These are phyloP conservation scores for Sarcophaga bullata DNA, from an alignment of 1,140 invertebrate species.

Conservation along the genomic window DNA sequence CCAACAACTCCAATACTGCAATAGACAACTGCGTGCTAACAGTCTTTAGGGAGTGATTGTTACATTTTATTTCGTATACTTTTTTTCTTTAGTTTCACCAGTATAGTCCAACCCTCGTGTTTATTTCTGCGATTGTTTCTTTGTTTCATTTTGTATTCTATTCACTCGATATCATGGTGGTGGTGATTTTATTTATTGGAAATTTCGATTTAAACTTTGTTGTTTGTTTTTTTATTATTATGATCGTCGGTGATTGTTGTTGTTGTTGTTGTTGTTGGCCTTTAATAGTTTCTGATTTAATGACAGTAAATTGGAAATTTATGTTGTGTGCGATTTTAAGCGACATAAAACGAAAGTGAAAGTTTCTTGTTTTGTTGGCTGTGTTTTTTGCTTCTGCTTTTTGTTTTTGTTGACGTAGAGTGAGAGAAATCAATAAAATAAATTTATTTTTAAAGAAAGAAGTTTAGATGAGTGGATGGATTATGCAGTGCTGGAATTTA, in stretches of 20 bases:
- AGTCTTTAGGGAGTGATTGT: slow-evolving; percentile 64
- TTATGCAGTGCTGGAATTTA: no score
- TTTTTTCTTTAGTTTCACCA: no score
- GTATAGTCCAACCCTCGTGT: no score
- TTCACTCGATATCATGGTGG: not conserved
- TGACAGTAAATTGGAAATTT: not conserved
- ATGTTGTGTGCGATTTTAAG: not conserved
- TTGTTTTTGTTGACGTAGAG: no score
- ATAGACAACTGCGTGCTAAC: slow-evolving; percentile 32
- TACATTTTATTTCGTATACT: not conserved
- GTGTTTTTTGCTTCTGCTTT: no score
- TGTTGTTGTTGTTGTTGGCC: not conserved
- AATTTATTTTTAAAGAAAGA: no score
- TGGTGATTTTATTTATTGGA: slow-evolving; percentile 39
- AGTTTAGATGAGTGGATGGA: no score
- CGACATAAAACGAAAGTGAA: not conserved
- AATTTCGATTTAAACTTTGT: slow-evolving; percentile 30
- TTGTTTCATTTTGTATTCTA: not conserved
- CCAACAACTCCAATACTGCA: not conserved
- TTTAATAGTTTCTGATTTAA: not conserved
- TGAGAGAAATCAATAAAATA: no score
- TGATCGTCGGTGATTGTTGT: not conserved
- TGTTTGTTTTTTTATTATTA: not conserved
- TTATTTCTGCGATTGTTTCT: not conserved
- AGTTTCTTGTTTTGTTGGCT: not conserved